These are phyloP conservation scores for Danaus plexippus DNA, from an alignment of 1,140 invertebrate genomes.

Conservation along the genomic window DNA sequence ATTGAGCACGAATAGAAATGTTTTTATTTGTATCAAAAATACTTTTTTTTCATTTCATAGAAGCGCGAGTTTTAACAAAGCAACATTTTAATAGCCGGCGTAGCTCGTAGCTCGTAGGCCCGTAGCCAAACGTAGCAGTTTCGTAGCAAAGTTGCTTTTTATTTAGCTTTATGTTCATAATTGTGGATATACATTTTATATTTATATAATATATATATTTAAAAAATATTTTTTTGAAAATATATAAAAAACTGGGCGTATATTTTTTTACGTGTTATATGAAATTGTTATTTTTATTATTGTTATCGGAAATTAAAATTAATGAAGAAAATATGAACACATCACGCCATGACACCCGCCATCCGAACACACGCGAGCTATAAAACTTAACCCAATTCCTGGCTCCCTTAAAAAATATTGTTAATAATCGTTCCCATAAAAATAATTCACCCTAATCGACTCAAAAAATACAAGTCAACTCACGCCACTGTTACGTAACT, in stretches of 20 bases:
- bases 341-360: constrained; percentile 8
- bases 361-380: constrained; percentile 16
- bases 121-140: constrained; percentile 20
- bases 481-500: constrained; percentile 38
- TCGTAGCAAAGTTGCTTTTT: constrained; percentile 10
- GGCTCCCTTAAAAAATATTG: constrained; percentile 17
- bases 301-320: no score
- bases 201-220: no score
- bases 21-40: no score
- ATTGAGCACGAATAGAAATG: no score
- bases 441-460: constrained; percentile 24
- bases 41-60: no score
- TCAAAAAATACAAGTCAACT: constrained; percentile 16
- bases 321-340: not conserved
- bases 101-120: constrained; percentile 16
- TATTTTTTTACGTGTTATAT: no score
- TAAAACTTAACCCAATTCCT: constrained; percentile 27
- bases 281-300: no score
- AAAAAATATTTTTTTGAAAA: no score
- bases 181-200: no score
- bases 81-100: constrained; percentile 16
- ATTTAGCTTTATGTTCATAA: not conserved
- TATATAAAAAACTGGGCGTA: no score
- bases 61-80: constrained; percentile 3
- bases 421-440: constrained; percentile 30